A percentile compares a stretch with the other conserved stretches of the same genome.
Conservation (phyloP, 2,797 vertebrate genomes). For the Lutjanus campechanus region DNA sequence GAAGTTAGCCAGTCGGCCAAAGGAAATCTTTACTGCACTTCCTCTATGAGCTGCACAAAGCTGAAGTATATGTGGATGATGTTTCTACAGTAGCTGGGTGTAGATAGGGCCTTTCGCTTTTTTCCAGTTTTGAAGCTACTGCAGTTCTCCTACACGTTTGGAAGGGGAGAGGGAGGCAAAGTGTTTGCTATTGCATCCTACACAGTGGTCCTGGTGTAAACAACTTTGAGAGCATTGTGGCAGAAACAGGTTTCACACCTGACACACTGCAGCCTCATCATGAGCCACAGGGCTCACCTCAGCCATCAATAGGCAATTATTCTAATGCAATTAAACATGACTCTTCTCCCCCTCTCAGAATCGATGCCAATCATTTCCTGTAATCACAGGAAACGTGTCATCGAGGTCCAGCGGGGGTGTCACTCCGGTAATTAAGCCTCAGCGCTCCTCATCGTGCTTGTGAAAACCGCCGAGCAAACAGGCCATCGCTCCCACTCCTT, state of each 20-base stretch:
- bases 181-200: no score
- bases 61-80: no score
- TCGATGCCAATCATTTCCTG: conserved; percentile 77
- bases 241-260: conserved; percentile 47
- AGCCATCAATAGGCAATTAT: conserved; percentile 79
- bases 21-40: no score
- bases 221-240: conserved; percentile 25
- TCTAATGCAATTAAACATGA: conserved; percentile 81
- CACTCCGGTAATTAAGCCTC: conserved; percentile 71
- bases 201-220: not conserved
- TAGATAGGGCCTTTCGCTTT: no score
- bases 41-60: no score
- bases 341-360: conserved; percentile 58
- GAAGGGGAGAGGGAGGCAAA: no score
- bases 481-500: conserved; percentile 64
- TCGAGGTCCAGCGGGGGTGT: conserved; percentile 65
- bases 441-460: conserved; percentile 23
- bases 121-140: no score
- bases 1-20: no score
- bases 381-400: conserved; percentile 79
- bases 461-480: conserved; percentile 56
- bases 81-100: no score
- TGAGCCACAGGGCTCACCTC: conserved; percentile 46
- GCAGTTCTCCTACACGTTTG: no score
- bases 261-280: conserved; percentile 51